Percentiles rank a stretch among this genome's conserved stretches.
Conservation (phyloP, 2,888 invertebrate species). For the Xestia ashworthii region DNA sequence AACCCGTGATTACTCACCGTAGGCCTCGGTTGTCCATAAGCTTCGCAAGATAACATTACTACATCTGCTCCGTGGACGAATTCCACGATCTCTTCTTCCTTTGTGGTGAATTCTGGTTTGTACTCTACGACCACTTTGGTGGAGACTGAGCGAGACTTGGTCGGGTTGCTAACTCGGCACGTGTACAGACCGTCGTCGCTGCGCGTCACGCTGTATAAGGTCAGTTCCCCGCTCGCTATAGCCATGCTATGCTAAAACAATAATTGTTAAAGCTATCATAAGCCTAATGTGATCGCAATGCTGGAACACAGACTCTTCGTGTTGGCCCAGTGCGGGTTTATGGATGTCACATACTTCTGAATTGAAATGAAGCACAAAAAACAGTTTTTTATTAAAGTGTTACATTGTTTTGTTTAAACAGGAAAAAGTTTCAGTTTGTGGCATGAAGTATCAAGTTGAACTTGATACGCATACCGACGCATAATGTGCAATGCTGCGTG, state of each 20-base stretch:
- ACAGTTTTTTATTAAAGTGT: not conserved
- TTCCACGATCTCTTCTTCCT: constrained; percentile 65
- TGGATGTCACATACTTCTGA: not conserved
- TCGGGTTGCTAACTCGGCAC: constrained; percentile 74
- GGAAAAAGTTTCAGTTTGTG: not conserved
- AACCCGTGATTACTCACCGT: constrained; percentile 62
- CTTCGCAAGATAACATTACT: constrained; percentile 71
- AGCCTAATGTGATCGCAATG: not conserved
- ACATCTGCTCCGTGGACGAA: constrained; percentile 58
- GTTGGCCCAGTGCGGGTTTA: not conserved
- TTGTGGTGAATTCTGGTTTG: constrained; percentile 71
- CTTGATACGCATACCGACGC: too few species aligned
- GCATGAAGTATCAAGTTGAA: too few species aligned
- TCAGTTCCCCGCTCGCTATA: constrained; percentile 64
- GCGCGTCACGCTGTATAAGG: constrained; percentile 60
- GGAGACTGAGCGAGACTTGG: constrained; percentile 62
- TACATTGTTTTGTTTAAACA: not conserved
- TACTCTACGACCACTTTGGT: constrained; percentile 71
- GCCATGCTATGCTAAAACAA: constrained; percentile 66
- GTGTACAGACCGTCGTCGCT: constrained; percentile 76
- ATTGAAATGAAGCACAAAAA: not conserved
- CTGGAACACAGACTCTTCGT: not conserved
- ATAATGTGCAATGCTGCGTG: not conserved
- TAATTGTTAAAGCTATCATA: not conserved
- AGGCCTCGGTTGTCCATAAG: constrained; percentile 71